These are phyloP conservation scores for Eubasilissa regina DNA, from an alignment of 1,140 invertebrate species.

Conservation along the genomic window DNA sequence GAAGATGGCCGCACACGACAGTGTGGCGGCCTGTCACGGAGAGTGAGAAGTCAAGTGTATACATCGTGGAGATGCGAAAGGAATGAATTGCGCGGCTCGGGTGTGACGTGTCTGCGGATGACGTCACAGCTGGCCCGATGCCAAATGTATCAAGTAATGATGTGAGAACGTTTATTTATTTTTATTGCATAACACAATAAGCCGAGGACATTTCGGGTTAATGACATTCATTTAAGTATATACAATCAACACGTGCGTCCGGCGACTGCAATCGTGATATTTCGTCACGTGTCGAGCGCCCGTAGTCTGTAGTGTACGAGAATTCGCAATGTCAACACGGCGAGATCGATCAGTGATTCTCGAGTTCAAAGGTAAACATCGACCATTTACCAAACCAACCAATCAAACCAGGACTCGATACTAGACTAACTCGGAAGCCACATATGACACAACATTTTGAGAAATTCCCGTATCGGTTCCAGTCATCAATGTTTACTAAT, in stretches of 20 bases:
- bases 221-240: constrained; percentile 30
- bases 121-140: constrained; percentile 16
- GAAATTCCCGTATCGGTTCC: too few relatives aligned
- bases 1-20: neutral
- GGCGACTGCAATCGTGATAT: constrained; percentile 7
- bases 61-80: neutral
- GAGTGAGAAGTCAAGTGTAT: neutral
- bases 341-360: too few relatives aligned
- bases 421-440: too few relatives aligned
- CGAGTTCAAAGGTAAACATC: too few relatives aligned
- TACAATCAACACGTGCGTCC: constrained; percentile 35
- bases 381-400: too few relatives aligned
- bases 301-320: neutral
- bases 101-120: constrained; percentile 18
- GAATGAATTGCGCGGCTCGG: constrained; percentile 1
- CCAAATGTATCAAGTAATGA: constrained; percentile 29
- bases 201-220: constrained; percentile 33
- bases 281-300: neutral
- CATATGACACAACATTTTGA: too few relatives aligned
- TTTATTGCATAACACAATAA: constrained; percentile 36
- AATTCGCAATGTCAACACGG: neutral
- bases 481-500: too few relatives aligned
- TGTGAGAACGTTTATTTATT: constrained; percentile 41
- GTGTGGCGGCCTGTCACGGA: neutral
- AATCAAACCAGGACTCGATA: too few relatives aligned